These are phyloP conservation scores for Volucella zonaria DNA, from an alignment of 2,888 invertebrate genomes.

Conservation along the genomic window DNA sequence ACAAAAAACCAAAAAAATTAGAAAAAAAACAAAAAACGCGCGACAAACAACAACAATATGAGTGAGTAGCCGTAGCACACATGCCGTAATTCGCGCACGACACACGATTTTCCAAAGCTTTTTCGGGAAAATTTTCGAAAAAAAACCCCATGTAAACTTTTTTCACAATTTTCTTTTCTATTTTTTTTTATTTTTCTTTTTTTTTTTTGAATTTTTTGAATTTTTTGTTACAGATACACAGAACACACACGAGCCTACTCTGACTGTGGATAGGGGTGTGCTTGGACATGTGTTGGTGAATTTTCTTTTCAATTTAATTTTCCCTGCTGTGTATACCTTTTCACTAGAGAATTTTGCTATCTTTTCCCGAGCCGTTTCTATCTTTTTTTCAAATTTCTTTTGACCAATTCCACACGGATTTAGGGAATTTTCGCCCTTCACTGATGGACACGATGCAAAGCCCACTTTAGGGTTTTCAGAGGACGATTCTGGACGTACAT, in stretches of 20 bases:
- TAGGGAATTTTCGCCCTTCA: not conserved
- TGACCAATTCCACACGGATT: constrained; percentile 31
- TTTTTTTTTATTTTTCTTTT: constrained; percentile 18
- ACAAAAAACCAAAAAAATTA: constrained; percentile 25
- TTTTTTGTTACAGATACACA: constrained; percentile 38
- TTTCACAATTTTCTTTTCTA: constrained; percentile 16
- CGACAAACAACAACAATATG: constrained; percentile 52
- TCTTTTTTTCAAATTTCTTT: constrained; percentile 22
- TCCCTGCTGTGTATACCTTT: constrained; percentile 71
- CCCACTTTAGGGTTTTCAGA: constrained; percentile 4
- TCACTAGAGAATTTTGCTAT: constrained; percentile 48
- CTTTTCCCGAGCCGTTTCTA: not conserved
- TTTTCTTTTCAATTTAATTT: constrained; percentile 63
- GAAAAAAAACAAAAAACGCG: not conserved
- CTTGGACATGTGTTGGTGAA: constrained; percentile 55
- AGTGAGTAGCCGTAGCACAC: constrained; percentile 43
- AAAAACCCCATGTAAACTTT: constrained; percentile 55
- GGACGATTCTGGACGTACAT: constrained; percentile 7
- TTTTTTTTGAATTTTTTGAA: constrained; percentile 45
- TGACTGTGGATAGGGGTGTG: constrained; percentile 6
- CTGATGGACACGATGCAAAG: not conserved
- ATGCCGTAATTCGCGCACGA: constrained; percentile 47
- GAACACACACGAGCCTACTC: constrained; percentile 21
- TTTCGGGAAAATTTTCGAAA: constrained; percentile 54
- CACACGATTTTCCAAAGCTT: constrained; percentile 62